These are phyloP conservation scores for Pangasius sanitwongsei DNA, from an alignment of 2,797 vertebrate species.

Conservation along the genomic window DNA sequence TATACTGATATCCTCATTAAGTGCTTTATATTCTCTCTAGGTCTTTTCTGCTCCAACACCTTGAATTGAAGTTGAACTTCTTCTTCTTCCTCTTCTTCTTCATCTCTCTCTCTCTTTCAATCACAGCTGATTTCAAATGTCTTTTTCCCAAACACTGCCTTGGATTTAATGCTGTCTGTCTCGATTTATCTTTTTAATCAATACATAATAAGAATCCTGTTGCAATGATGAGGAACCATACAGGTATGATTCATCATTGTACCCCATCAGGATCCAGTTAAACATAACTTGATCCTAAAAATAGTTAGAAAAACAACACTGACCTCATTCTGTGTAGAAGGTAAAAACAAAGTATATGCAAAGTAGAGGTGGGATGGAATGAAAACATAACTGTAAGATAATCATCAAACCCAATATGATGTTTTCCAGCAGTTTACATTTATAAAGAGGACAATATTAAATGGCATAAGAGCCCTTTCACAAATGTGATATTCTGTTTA, in stretches of 20 bases:
- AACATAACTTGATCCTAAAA: background rate
- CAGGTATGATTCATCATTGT: background rate
- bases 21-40: constrained; percentile 47
- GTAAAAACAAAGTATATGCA: constrained; percentile 19
- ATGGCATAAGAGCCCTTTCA: background rate
- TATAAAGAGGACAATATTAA: background rate
- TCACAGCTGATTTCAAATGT: background rate
- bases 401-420: background rate
- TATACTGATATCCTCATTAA: constrained; percentile 64
- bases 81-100: background rate
- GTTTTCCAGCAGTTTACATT: background rate
- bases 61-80: background rate
- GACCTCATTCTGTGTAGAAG: background rate
- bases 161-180: background rate
- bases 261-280: background rate
- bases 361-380: constrained; percentile 12
- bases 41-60: background rate
- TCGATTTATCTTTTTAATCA: background rate
- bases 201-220: background rate
- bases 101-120: background rate
- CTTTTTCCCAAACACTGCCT: background rate
- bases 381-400: constrained; percentile 2
- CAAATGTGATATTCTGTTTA: background rate
- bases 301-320: background rate
- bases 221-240: background rate